phyloP scores from a whole-genome alignment of 2,888 invertebrate genomes.

The Acrocyrtus sp. region DNA sequence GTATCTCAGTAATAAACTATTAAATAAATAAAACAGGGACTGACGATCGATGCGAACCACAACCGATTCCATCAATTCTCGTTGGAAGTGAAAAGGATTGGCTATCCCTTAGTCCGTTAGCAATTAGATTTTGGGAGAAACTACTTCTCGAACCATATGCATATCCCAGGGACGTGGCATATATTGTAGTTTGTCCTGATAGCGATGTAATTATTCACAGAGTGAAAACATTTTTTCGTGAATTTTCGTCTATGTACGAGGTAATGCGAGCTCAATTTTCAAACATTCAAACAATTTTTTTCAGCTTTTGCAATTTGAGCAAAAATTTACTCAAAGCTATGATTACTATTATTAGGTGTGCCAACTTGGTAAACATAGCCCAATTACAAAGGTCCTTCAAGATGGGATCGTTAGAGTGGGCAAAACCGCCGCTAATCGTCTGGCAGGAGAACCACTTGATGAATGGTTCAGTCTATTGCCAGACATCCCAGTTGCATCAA shows the following conservation, averaged over 20 bases:
- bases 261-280: no score
- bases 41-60: slow-evolving; percentile 95
- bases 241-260: slow-evolving; percentile 93
- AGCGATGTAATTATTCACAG: slow-evolving; percentile 83
- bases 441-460: slow-evolving; percentile 77
- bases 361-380: slow-evolving; percentile 91
- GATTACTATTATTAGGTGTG: slow-evolving; percentile 73
- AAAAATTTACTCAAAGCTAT: not conserved
- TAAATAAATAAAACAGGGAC: no score
- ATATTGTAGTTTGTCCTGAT: slow-evolving; percentile 94
- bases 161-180: slow-evolving; percentile 93
- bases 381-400: slow-evolving; percentile 82
- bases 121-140: slow-evolving; percentile 95
- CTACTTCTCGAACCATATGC: slow-evolving; percentile 97
- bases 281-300: not conserved
- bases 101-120: slow-evolving; percentile 93
- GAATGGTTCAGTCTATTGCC: slow-evolving; percentile 91
- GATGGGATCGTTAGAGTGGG: slow-evolving; percentile 91
- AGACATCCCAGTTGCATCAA: slow-evolving; percentile 81
- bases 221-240: slow-evolving; percentile 89
- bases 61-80: slow-evolving; percentile 93
- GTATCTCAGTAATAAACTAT: slow-evolving; percentile 3
- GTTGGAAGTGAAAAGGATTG: slow-evolving; percentile 97
- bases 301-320: not conserved
- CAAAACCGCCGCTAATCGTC: slow-evolving; percentile 73